Conservation (phyloP, 2,113 vertebrate genomes). For the Melospiza georgiana region DNA sequence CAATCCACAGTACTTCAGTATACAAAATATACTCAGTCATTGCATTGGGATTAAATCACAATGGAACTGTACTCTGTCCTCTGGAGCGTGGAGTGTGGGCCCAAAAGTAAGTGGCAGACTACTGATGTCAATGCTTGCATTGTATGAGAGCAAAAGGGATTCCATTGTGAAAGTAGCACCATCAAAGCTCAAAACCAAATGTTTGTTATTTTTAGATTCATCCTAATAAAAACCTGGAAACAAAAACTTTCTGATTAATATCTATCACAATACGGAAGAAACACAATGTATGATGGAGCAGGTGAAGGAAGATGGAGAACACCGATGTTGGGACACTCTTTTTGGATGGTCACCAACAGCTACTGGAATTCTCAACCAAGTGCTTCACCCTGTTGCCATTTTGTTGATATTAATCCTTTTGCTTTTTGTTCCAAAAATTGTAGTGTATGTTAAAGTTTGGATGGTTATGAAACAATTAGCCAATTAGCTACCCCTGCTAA, state of each 20-base stretch:
- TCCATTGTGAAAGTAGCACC: background rate
- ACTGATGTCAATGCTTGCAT: background rate
- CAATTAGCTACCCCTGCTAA: background rate
- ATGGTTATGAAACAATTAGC: background rate
- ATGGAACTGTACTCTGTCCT: background rate
- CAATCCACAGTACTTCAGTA: background rate
- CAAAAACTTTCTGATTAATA: background rate
- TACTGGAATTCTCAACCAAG: background rate
- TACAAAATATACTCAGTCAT: background rate
- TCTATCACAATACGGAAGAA: background rate
- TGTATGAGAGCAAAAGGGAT: background rate
- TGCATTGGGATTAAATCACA: background rate
- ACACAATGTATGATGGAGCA: background rate
- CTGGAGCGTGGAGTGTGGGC: background rate
- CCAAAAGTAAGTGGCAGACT: background rate
- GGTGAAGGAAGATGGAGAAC: background rate
- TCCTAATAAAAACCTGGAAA: background rate
- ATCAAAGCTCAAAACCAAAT: background rate
- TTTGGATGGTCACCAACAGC: background rate
- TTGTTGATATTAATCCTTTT: background rate
- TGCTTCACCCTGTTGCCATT: background rate
- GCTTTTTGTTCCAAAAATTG: background rate
- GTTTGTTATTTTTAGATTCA: background rate
- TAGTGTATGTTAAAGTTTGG: background rate
- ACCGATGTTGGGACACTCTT: fast-evolving